Evolutionary conservation across 2,113 vertebrate species (phyloP).

Genomic region (Neogobius melanostomus): DNA sequence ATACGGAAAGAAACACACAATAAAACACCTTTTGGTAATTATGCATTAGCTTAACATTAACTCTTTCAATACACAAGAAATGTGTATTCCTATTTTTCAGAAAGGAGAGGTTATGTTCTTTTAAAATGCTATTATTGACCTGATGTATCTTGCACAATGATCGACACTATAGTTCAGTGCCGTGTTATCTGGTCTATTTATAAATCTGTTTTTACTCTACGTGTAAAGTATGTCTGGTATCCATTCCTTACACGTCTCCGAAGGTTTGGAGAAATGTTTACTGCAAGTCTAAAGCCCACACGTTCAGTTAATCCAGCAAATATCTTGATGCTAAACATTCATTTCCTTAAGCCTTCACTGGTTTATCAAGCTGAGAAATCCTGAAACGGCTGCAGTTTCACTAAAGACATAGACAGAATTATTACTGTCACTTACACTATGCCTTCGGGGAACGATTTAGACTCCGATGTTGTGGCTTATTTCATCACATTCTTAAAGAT

Average conservation of each 20-base stretch:
- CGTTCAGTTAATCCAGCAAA: neutral
- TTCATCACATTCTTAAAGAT: slow-evolving; percentile 51
- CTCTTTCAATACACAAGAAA: too few species aligned
- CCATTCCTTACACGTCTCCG: neutral
- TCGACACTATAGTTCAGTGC: neutral
- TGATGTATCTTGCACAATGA: neutral
- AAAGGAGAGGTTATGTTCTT: too few species aligned
- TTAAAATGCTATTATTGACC: neutral
- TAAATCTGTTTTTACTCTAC: slow-evolving; percentile 14
- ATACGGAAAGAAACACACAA: neutral
- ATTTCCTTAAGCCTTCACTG: slow-evolving; percentile 8
- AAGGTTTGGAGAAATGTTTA: neutral
- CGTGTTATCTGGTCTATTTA: slow-evolving; percentile 18
- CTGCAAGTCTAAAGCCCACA: neutral
- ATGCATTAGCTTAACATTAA: neutral
- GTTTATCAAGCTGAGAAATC: slow-evolving; percentile 9
- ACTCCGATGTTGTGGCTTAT: slow-evolving; percentile 59
- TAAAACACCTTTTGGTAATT: neutral
- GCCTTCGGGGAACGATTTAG: slow-evolving; percentile 60
- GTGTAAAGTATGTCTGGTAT: slow-evolving; percentile 21
- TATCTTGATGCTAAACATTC: neutral
- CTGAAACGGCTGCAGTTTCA: neutral
- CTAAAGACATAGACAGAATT: slow-evolving; percentile 25
- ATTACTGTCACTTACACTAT: slow-evolving; percentile 42
- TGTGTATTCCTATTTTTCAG: too few species aligned